Conservation (phyloP, 2,113 vertebrate genomes). For the Centropus bengalensis region DNA sequence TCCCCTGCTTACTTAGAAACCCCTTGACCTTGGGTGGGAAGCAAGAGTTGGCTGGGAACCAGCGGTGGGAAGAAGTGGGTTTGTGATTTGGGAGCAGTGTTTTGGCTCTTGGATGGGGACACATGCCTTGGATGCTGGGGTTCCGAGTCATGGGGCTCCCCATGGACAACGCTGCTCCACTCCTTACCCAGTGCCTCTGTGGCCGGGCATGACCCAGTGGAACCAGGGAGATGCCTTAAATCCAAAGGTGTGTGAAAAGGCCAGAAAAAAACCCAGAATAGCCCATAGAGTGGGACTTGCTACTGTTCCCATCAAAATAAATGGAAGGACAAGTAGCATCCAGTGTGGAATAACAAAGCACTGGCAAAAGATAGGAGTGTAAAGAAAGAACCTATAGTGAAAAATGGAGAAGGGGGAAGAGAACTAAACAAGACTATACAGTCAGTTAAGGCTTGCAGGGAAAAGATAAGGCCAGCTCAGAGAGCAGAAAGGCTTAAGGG, state of each 20-base stretch:
- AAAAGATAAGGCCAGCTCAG: constrained; percentile 72
- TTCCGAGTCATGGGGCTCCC: background rate
- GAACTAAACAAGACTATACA: constrained; percentile 70
- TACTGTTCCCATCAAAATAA: background rate
- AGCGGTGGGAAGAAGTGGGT: background rate
- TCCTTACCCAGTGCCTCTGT: fast-evolving
- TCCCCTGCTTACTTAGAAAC: background rate
- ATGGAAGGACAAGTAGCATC: constrained; percentile 60
- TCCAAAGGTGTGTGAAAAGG: background rate
- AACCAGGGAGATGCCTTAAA: background rate
- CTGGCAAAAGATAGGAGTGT: background rate
- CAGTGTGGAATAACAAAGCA: constrained; percentile 59
- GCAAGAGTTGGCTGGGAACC: background rate
- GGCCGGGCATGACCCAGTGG: fast-evolving
- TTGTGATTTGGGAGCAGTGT: background rate
- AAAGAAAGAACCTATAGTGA: constrained; percentile 67
- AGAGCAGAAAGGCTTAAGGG: constrained; percentile 73
- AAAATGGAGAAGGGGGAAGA: constrained; percentile 59
- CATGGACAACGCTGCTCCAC: background rate
- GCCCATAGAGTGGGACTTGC: background rate
- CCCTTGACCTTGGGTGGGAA: background rate
- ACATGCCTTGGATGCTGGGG: fast-evolving
- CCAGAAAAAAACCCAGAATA: background rate
- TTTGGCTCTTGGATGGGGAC: background rate
- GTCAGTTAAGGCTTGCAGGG: constrained; percentile 70